Conservation (phyloP, 1,140 invertebrate species). For the Acromyrmex charruanus region DNA sequence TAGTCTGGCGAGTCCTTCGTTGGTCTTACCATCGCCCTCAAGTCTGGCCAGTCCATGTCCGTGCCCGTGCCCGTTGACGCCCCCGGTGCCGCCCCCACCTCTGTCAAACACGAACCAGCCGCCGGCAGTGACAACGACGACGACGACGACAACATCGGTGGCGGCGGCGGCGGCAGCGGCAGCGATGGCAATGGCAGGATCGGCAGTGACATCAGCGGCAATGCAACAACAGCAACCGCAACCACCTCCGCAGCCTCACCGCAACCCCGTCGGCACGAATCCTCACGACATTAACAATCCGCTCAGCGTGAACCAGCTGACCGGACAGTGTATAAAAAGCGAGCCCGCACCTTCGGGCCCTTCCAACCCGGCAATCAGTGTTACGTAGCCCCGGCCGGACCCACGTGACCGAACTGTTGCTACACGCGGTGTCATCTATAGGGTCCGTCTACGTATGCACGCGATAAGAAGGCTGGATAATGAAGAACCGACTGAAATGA, state of each 20-base stretch:
- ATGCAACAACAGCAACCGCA: slow-evolving; percentile 57
- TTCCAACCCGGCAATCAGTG: slow-evolving; percentile 88
- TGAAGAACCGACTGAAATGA: background rate
- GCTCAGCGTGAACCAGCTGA: slow-evolving; percentile 94
- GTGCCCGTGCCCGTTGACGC: slow-evolving; percentile 82
- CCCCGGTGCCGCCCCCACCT: slow-evolving; percentile 84
- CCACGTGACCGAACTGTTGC: slow-evolving; percentile 85
- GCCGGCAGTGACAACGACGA: slow-evolving; percentile 33
- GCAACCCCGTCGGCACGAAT: slow-evolving; percentile 95
- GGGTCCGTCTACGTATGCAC: slow-evolving; percentile 83
- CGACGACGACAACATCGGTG: slow-evolving; percentile 33
- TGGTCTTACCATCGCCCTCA: slow-evolving; percentile 89
- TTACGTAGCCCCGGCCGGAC: slow-evolving; percentile 88
- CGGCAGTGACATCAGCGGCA: slow-evolving; percentile 35
- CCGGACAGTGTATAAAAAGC: slow-evolving; percentile 90
- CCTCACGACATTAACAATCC: slow-evolving; percentile 97
- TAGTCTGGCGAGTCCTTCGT: slow-evolving; percentile 91
- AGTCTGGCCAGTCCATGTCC: slow-evolving; percentile 90
- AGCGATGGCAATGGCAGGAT: slow-evolving; percentile 33
- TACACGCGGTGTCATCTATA: slow-evolving; percentile 82
- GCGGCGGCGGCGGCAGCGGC: slow-evolving; percentile 40
- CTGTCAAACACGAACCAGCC: slow-evolving; percentile 80
- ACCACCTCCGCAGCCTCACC: slow-evolving; percentile 86
- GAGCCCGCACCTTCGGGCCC: slow-evolving; percentile 86
- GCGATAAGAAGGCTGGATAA: slow-evolving; percentile 59